These are phyloP conservation scores for Epinephelus cyanopodus DNA, from an alignment of 2,113 vertebrate genomes.

Conservation along the genomic window DNA sequence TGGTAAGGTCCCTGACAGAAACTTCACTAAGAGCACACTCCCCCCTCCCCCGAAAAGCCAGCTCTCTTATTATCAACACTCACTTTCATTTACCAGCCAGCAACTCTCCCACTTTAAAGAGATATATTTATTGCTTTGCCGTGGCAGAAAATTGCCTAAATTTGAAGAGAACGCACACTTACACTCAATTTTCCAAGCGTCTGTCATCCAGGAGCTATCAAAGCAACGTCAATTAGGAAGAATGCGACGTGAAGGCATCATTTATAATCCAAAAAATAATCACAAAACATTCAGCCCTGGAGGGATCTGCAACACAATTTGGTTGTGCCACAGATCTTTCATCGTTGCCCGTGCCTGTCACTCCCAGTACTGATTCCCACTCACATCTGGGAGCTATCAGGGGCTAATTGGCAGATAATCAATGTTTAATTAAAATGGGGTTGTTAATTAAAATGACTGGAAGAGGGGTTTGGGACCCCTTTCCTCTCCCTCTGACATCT, in stretches of 20 bases:
- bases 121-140: slow-evolving; percentile 74
- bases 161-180: slow-evolving; percentile 81
- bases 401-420: slow-evolving; percentile 92
- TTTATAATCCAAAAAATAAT: slow-evolving; percentile 84
- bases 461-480: slow-evolving; percentile 74
- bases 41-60: not conserved
- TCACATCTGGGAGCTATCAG: slow-evolving; percentile 89
- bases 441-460: slow-evolving; percentile 89
- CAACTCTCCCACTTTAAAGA: slow-evolving; percentile 44
- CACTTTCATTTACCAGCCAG: slow-evolving; percentile 53
- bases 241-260: slow-evolving; percentile 82
- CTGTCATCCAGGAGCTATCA: slow-evolving; percentile 81
- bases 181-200: slow-evolving; percentile 77
- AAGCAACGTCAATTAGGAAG: slow-evolving; percentile 83
- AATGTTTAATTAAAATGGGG: slow-evolving; percentile 93
- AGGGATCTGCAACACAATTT: slow-evolving; percentile 80
- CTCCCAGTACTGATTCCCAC: slow-evolving; percentile 71
- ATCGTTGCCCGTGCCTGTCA: slow-evolving; percentile 68
- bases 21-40: slow-evolving; percentile 27
- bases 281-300: slow-evolving; percentile 77
- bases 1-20: slow-evolving; percentile 23
- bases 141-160: slow-evolving; percentile 81
- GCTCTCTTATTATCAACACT: slow-evolving; percentile 30
- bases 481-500: slow-evolving; percentile 40
- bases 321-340: slow-evolving; percentile 80